Percentiles rank a stretch among this genome's conserved stretches.
These are phyloP conservation scores for Propithecus deckenii DNA, from an alignment of 2,797 vertebrate genomes.

Conservation along the genomic window DNA sequence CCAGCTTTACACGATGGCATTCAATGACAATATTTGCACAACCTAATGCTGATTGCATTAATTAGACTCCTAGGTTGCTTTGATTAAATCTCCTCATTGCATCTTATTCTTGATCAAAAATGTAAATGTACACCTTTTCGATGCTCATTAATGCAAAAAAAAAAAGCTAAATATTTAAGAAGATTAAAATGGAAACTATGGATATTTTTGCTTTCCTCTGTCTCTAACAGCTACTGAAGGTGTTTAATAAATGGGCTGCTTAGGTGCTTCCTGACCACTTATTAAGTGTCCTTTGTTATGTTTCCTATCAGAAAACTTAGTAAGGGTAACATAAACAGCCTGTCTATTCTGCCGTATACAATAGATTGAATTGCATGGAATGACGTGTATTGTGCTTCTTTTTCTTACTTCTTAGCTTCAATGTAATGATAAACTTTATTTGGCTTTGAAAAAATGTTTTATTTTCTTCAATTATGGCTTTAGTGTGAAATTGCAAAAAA, in stretches of 20 bases:
- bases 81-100: constrained; percentile 87
- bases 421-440: constrained; percentile 69
- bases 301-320: constrained; percentile 54
- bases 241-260: constrained; percentile 68
- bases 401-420: constrained; percentile 57
- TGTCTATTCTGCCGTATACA: constrained; percentile 71
- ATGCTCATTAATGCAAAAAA: constrained; percentile 83
- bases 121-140: constrained; percentile 83
- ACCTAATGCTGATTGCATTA: constrained; percentile 88
- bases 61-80: constrained; percentile 86
- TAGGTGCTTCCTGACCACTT: constrained; percentile 73
- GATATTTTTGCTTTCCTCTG: constrained; percentile 79
- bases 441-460: constrained; percentile 62
- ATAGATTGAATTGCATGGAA: constrained; percentile 60
- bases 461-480: constrained; percentile 67
- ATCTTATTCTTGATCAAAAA: constrained; percentile 85
- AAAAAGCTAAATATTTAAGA: constrained; percentile 75
- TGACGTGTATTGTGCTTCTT: constrained; percentile 18
- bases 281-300: constrained; percentile 62
- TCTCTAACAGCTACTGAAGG: constrained; percentile 67
- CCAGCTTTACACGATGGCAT: constrained; percentile 90
- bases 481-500: constrained; percentile 65
- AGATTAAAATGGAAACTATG: constrained; percentile 77
- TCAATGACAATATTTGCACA: constrained; percentile 90
- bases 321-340: constrained; percentile 60